Conservation (phyloP, 2,888 invertebrate species). For the Drosophila parthenogenetica region DNA sequence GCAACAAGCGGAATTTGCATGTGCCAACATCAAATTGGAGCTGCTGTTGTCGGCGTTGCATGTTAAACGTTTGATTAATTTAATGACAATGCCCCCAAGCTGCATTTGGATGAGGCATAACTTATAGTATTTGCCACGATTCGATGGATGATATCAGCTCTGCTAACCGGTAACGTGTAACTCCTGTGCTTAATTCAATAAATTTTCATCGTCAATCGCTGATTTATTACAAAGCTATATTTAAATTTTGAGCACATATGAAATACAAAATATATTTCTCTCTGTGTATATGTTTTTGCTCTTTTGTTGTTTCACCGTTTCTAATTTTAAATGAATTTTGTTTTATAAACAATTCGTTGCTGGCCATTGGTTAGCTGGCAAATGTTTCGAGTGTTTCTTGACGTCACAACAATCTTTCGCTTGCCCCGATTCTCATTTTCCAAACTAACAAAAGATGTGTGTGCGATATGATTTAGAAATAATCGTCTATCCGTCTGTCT, state of each 20-base stretch:
- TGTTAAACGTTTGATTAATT: conserved; percentile 76
- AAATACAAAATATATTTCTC: not conserved
- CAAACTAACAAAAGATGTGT: conserved; percentile 31
- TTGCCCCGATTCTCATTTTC: conserved; percentile 3
- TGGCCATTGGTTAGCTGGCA: conserved; percentile 19
- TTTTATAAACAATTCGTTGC: conserved; percentile 59
- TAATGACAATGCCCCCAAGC: conserved; percentile 75
- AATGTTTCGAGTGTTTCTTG: conserved; percentile 41
- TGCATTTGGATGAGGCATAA: conserved; percentile 43
- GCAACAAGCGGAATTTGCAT: conserved; percentile 68
- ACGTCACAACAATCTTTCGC: conserved; percentile 58
- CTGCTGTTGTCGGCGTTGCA: conserved; percentile 60
- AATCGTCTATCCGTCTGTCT: too few species aligned
- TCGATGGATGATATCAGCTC: conserved; percentile 38
- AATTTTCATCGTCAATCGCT: not conserved
- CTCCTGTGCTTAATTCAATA: conserved; percentile 29
- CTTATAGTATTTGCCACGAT: conserved; percentile 20
- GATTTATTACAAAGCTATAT: conserved; percentile 45
- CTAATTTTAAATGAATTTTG: conserved; percentile 62
- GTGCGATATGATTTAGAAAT: too few species aligned
- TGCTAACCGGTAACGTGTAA: not conserved
- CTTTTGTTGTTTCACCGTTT: conserved; percentile 47
- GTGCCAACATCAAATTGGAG: conserved; percentile 72
- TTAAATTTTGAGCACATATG: conserved; percentile 24
- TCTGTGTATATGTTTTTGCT: too few species aligned